Percentiles rank a stretch among this genome's conserved stretches.
Evolutionary conservation across 2,888 invertebrate species (phyloP).

Genomic region (Mactromeris polynyma): DNA sequence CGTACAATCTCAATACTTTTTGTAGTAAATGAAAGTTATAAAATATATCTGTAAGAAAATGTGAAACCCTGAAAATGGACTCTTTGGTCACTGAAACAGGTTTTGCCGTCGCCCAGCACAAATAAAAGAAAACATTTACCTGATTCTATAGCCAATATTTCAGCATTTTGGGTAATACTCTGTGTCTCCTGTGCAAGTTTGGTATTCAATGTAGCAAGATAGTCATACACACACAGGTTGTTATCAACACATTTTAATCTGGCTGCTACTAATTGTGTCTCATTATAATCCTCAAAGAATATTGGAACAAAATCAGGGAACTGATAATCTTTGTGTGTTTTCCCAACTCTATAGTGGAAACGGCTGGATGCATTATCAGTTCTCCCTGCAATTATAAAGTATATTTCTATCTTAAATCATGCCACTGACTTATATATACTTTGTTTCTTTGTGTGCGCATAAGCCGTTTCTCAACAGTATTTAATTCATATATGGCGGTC

Average conservation of each 20-base stretch:
- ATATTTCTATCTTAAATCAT: not conserved
- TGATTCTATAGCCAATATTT: not conserved
- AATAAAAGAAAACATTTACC: too few relatives aligned
- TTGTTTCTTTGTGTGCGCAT: too few relatives aligned
- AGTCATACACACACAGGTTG: conserved; percentile 49
- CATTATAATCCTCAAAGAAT: conserved; percentile 45
- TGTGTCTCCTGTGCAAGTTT: conserved; percentile 44
- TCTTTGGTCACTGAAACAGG: too few relatives aligned
- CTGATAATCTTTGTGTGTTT: conserved; percentile 34
- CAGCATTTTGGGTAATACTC: conserved; percentile 4
- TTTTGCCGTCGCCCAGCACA: too few relatives aligned
- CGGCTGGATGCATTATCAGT: conserved; percentile 16
- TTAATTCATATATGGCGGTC: too few relatives aligned
- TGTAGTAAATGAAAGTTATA: too few relatives aligned
- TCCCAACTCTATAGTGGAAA: conserved; percentile 47
- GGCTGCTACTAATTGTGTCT: conserved; percentile 23
- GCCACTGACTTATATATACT: too few relatives aligned
- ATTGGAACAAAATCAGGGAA: conserved; percentile 29
- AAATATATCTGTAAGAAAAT: too few relatives aligned
- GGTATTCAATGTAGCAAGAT: conserved; percentile 42
- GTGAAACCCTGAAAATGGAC: too few relatives aligned
- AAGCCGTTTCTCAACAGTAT: too few relatives aligned
- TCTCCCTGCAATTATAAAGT: conserved; percentile 41
- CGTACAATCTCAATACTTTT: too few relatives aligned
- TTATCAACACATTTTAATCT: conserved; percentile 13